Base-by-base conservation (phyloP, 1,140 invertebrate genomes). In the Penaeus indicus region DNA sequence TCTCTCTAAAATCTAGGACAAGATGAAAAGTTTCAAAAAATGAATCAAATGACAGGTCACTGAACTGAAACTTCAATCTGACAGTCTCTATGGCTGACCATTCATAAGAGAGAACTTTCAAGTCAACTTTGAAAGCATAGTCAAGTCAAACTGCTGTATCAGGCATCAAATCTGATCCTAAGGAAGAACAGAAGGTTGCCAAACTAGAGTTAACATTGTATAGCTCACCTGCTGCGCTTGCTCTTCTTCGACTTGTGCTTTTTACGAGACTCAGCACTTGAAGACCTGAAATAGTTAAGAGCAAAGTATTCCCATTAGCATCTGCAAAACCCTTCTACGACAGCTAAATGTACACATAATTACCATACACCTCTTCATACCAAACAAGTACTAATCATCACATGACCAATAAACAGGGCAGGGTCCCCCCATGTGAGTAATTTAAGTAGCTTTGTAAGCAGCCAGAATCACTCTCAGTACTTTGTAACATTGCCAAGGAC, bases 201-300 rank as follows among this genome's bases (percentile, higher is more conserved):
- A 84, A 64, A 84, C 47, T 25, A 32, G 47, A 69, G 60, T 13
- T 13, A 84, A 84, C 38, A 21, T 25, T 84, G 62, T 19, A 67
- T 16, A 77, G 38, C 90, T 87, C 85, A 90, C 88, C 88, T 91
- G 88, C 86, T 91, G 64, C 78, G 72, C 77, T 91, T 91, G 64
- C 85, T 79, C 82, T 91, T 91, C 85, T 91, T 91, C 13, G 85
- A 88, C 54, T 91, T 90, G 72, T 86, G 88, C 79, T 91, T 87
- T 81, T 90, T 91, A 54, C 81, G 75, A 64, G 90, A 85, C 63
- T 90, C 90, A 60, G 84, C 75, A 67, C 90, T 90, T 60, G 88
- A 89, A 32, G 88, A 90, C 69, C 90, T 90, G 87, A 25, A 32
- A 69, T 67, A 7, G 32, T 42, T 11, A 62, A 86, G 60, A 47